Conservation (phyloP, 2,113 vertebrate genomes). For the Cricetomys ansorgei region DNA sequence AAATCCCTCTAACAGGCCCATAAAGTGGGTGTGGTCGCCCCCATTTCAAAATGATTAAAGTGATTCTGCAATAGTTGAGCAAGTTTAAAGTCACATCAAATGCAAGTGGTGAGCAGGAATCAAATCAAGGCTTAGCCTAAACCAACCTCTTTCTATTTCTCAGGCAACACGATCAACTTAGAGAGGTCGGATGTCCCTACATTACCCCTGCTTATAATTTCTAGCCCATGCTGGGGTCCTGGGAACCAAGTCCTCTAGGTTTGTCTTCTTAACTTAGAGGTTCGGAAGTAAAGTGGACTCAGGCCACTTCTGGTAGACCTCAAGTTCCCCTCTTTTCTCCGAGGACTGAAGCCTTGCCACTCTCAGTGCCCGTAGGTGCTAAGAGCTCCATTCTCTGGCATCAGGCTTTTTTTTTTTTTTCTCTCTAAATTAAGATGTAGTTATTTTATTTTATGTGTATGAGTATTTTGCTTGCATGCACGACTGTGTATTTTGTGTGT, state of each 20-base stretch:
- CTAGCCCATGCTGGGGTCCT: not conserved
- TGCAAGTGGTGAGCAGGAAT: not conserved
- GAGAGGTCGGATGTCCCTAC: not conserved
- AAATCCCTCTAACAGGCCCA: not conserved
- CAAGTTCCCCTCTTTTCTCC: not conserved
- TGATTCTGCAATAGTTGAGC: not conserved
- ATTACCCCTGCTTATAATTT: not conserved
- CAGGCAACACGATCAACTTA: not conserved
- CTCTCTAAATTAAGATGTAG: not conserved
- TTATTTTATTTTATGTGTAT: not conserved
- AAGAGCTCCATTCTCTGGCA: not conserved
- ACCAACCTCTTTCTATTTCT: constrained; percentile 9
- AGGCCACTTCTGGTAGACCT: not conserved
- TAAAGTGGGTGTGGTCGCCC: not conserved
- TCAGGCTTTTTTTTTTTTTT: not conserved
- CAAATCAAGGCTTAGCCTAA: not conserved
- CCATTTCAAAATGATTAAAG: not conserved
- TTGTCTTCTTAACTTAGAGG: not conserved
- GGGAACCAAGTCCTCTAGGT: not conserved
- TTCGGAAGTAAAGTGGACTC: not conserved
- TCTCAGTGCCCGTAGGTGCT: not conserved
- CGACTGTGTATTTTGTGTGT: not conserved
- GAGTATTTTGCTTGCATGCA: not conserved
- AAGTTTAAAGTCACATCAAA: not conserved
- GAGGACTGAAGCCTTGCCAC: not conserved